A percentile compares a stretch with the other conserved stretches of the same genome.
Conservation (phyloP, 2,888 invertebrate genomes). For the Drosophila tripunctata region DNA sequence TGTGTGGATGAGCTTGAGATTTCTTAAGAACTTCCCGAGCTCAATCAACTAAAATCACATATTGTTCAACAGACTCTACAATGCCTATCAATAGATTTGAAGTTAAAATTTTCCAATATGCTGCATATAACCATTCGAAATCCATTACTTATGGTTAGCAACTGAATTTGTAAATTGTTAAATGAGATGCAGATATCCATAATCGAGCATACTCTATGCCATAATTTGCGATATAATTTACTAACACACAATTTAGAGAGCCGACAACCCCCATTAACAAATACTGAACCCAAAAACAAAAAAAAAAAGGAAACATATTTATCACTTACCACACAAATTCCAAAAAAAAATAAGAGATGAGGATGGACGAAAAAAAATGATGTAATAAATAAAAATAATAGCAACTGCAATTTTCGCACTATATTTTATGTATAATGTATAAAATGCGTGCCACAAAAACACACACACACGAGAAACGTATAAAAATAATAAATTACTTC, state of each 20-base stretch:
- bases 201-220: constrained; percentile 14
- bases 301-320: constrained; percentile 44
- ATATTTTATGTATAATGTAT: constrained; percentile 74
- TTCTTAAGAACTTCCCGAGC: neutral
- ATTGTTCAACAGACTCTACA: neutral
- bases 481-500: constrained; percentile 76
- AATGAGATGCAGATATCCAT: constrained; percentile 22
- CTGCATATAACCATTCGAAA: neutral
- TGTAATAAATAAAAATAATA: constrained; percentile 62
- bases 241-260: constrained; percentile 17
- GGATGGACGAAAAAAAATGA: constrained; percentile 28
- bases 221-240: constrained; percentile 29
- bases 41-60: neutral
- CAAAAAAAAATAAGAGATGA: constrained; percentile 13
- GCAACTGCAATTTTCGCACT: constrained; percentile 75
- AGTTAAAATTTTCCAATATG: neutral
- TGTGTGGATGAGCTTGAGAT: too few relatives aligned
- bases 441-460: constrained; percentile 70
- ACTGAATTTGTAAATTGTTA: constrained; percentile 5
- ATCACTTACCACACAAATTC: constrained; percentile 64
- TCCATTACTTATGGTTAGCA: neutral
- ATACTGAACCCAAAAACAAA: constrained; percentile 5
- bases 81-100: neutral
- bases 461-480: constrained; percentile 56
- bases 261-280: constrained; percentile 40